Conservation (phyloP, 1,140 invertebrate genomes). For the Ooceraea biroi region DNA sequence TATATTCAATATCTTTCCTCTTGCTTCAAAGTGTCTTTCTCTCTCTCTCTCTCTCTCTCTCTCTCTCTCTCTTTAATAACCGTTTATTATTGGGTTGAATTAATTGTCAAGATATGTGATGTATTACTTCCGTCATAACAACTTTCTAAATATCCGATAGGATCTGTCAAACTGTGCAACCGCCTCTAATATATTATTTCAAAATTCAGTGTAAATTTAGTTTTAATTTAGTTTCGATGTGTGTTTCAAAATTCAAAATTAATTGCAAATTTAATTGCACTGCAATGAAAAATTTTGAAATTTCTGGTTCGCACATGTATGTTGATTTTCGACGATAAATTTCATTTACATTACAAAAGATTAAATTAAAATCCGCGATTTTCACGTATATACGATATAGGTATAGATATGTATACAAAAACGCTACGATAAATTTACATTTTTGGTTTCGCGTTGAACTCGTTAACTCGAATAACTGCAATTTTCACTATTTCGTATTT, state of each 20-base stretch:
- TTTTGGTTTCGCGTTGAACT: constrained; percentile 14
- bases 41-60: background rate
- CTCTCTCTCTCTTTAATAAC: background rate
- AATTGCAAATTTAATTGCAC: too few relatives aligned
- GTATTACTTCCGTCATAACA: constrained; percentile 3
- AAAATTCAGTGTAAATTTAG: background rate
- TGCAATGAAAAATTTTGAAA: too few relatives aligned
- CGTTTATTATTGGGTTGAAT: constrained; percentile 28
- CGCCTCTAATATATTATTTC: background rate
- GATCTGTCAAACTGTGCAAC: background rate
- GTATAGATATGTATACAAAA: background rate
- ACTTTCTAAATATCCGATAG: constrained; percentile 19
- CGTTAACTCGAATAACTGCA: constrained; percentile 42
- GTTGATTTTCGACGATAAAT: constrained; percentile 9
- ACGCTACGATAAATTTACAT: background rate
- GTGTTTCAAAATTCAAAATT: too few relatives aligned
- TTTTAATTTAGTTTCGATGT: too few relatives aligned
- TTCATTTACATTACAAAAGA: background rate
- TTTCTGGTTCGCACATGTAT: constrained; percentile 1
- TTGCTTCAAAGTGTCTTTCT: background rate
- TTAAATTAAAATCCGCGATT: background rate
- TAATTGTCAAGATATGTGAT: constrained; percentile 34
- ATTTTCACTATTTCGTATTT: constrained; percentile 44
- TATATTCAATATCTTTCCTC: constrained; percentile 37
- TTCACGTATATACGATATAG: too few relatives aligned